phyloP scores from a whole-genome alignment of 2,797 vertebrate genomes.

The Labeo calbasu region DNA sequence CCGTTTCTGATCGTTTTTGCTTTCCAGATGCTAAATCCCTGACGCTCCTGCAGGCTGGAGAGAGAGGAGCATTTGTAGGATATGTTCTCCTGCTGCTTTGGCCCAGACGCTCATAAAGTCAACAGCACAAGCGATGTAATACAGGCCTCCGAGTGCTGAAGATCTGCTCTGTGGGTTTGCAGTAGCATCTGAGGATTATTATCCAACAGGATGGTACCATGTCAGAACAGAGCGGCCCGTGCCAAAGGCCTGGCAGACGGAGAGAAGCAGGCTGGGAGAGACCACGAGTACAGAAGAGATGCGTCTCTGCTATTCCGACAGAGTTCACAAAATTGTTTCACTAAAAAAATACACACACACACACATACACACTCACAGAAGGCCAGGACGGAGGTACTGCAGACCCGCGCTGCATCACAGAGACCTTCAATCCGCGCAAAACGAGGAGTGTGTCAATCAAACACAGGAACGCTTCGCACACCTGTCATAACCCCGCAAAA shows the following conservation, averaged over 20 bases:
- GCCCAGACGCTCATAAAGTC: slow-evolving; percentile 10
- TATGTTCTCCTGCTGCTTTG: slow-evolving; percentile 21
- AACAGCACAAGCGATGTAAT: slow-evolving; percentile 23
- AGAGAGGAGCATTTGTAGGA: background rate
- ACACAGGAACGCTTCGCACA: slow-evolving; percentile 15
- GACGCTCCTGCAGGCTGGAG: background rate
- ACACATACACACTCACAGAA: slow-evolving; percentile 32
- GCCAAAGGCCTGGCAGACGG: slow-evolving; percentile 36
- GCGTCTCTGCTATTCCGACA: slow-evolving; percentile 51
- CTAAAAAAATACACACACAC: slow-evolving; percentile 8
- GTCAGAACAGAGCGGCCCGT: slow-evolving; percentile 50
- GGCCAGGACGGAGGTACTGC: background rate
- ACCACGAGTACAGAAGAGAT: slow-evolving; percentile 32
- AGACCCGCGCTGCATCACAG: slow-evolving; percentile 19
- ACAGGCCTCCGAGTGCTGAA: slow-evolving; percentile 12
- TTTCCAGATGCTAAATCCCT: background rate
- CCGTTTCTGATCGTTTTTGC: background rate
- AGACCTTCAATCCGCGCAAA: slow-evolving; percentile 30
- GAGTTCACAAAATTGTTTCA: slow-evolving; percentile 23
- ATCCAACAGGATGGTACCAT: slow-evolving; percentile 54
- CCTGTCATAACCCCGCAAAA: slow-evolving; percentile 42
- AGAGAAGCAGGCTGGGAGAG: slow-evolving; percentile 2
- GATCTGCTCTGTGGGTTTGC: slow-evolving; percentile 45
- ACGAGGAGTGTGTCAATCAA: slow-evolving; percentile 41
- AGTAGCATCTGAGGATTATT: slow-evolving; percentile 47